Evolutionary conservation across 2,888 invertebrate genomes (phyloP), one percentile per base, ranked within the genome.

Genomic region (Gryllus longicercus): DNA sequence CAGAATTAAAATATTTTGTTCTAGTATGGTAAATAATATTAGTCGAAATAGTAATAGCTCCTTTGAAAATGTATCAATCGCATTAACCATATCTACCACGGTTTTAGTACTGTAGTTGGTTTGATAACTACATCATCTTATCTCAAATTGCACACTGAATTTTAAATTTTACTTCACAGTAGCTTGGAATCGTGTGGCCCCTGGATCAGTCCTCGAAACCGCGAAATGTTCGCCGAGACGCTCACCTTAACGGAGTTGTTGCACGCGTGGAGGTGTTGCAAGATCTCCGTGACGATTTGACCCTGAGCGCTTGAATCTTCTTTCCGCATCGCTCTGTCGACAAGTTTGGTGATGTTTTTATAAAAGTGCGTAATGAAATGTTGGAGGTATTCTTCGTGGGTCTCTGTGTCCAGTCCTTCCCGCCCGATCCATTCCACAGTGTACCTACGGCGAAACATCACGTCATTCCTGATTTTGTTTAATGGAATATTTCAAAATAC

Each of bases 361-460:
- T 97, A 97, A 88, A 97, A 98, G 86, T 97, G 97, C 0, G 95
- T 93, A 83, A 97, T 96, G 87, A 98, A 98, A 85, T 97, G 95
- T 85, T 95, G 95, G 18, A 98, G 89, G 85, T 98, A 99, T 85
- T 98, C 97, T 80, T 94, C 92, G 85, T 98, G 98, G 0, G 97
- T 96, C 86, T 97, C 97, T 2, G 92, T 91, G 85, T 97, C 97
- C 51, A 99, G 88, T 51, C 98, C 98, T 86, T 97, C 97, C 78
- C 98, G 91, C 0, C 98, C 98, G 76, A 96, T 96, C 99, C 99
- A 99, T 86, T 98, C 98, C 0, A 99, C 96, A 0, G 95, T 96
- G 85, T 96, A 96, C 84, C 96, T 96, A 85, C 10, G 84, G 84
- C 81, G 75, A 49, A 74, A 11, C 18, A 74, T 74, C 18, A 18